A percentile compares a stretch with the other conserved stretches of the same genome.
phyloP scores from a whole-genome alignment of 2,888 invertebrate species.

The Epiblema foenella region DNA sequence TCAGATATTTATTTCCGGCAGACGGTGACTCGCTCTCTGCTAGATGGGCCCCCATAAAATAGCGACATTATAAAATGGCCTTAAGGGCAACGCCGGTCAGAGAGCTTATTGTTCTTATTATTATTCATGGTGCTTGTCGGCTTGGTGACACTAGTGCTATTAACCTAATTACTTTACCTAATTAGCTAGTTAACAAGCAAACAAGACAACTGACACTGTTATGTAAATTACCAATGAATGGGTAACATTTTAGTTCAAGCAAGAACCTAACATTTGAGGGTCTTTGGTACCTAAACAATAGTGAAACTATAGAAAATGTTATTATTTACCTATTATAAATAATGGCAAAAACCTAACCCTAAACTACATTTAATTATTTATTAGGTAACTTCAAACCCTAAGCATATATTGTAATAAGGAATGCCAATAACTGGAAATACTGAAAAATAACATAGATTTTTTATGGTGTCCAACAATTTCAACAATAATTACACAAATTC shows the following conservation, averaged over 20 bases:
- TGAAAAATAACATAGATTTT: neutral
- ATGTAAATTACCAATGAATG: neutral
- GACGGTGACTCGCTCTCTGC: too few relatives aligned
- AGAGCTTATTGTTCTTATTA: too few relatives aligned
- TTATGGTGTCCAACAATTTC: neutral
- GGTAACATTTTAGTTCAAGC: neutral
- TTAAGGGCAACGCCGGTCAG: too few relatives aligned
- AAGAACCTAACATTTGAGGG: too few relatives aligned
- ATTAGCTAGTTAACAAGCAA: neutral
- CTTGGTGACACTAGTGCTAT: too few relatives aligned
- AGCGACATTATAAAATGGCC: too few relatives aligned
- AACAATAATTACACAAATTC: neutral
- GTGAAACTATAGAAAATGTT: too few relatives aligned
- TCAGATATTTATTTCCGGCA: too few relatives aligned
- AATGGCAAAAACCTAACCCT: neutral
- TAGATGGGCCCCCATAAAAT: too few relatives aligned
- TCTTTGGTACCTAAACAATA: too few relatives aligned
- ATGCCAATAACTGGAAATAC: neutral
- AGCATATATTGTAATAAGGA: neutral
- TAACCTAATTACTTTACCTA: neutral
- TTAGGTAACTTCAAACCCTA: neutral
- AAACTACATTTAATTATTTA: neutral
- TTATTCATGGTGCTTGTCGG: too few relatives aligned
- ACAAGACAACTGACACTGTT: slow-evolving; percentile 12
- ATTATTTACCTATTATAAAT: neutral